Base-by-base conservation (phyloP, 1,140 invertebrate genomes). In the Babylonia areolata region DNA sequence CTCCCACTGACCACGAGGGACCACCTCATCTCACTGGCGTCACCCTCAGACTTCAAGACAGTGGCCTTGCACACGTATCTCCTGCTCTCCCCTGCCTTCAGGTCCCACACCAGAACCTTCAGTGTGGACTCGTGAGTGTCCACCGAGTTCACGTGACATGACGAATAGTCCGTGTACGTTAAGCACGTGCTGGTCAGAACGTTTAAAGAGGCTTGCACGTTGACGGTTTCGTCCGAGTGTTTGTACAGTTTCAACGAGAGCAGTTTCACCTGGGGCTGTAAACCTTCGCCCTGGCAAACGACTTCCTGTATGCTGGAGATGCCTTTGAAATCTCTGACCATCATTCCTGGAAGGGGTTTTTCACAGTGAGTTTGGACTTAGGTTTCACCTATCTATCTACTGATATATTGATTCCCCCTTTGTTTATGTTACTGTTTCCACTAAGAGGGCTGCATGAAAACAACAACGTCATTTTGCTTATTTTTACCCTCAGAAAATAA, bases 231-330 rank as follows among this genome's bases (percentile, higher is more conserved):
- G 1, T 71, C 64, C 9, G 82, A 51, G 9, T 46, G 17, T 73
- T 37, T 37, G 37, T n/a, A 84, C 35, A 84, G 58, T 46, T 71
- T 73, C 28, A 84, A 33, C n/a, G 39, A 73, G 23, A 84, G 12
- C 2, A 73, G 82, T 84, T 84, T 84, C 39, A 84, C 40, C 37
- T 75, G 35, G n/a, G 64, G 54, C n/a, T 75, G 23, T 15, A 84
- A 28, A 6, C 17, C 37, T 2, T 11, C 28, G 15, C 82, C 82
- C 69, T 37, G 37, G 64, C 82, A 84, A 28, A 73, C 82, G 0
- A 84, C 82, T 75, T 84, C 82, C n/a, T 73, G 82, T 46, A 84
- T 46, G 69, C 82, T 84, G 37, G 82, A 64, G 28, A 84, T 42
- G 1, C 64, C 64, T 73, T 33, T 71, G 82, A 73, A 84, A 15